phyloP scores from a whole-genome alignment of 2,797 vertebrate genomes.

The Furcifer pardalis region DNA sequence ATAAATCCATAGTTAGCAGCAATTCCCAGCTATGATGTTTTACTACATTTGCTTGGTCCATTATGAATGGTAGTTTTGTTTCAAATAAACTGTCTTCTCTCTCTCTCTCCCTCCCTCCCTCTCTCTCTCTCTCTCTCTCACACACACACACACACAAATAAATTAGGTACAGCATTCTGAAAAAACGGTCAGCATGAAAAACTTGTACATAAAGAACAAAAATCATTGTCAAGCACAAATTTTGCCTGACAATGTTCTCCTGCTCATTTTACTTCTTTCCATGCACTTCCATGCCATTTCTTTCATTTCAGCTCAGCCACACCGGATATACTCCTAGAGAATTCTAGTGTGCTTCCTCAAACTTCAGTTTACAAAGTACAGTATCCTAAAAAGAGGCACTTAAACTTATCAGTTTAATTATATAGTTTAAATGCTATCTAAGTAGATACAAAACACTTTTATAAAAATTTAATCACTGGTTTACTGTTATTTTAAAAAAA shows the following conservation, averaged over 20 bases:
- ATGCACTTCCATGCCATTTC: not conserved
- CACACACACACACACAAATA: no score
- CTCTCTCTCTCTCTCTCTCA: no score
- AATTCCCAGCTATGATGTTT: slow-evolving; percentile 78
- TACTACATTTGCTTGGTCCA: slow-evolving; percentile 73
- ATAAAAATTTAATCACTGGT: no score
- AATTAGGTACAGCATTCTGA: slow-evolving; percentile 72
- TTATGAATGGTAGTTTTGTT: slow-evolving; percentile 77
- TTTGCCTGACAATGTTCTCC: not conserved
- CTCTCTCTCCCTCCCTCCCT: no score
- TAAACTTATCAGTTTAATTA: no score
- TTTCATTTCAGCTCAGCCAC: not conserved
- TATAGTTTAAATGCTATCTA: no score
- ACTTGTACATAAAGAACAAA: slow-evolving; percentile 66
- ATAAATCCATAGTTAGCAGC: slow-evolving; percentile 78
- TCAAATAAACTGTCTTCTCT: slow-evolving; percentile 58
- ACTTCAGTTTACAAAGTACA: no score
- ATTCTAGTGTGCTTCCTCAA: no score
- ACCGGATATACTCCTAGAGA: no score
- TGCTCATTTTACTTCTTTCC: slow-evolving; percentile 2
- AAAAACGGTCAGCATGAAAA: slow-evolving; percentile 68
- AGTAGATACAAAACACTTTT: no score
- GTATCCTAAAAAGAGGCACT: no score
- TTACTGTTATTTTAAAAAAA: no score
- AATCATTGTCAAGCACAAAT: slow-evolving; percentile 67